phyloP scores from a whole-genome alignment of 2,113 vertebrate genomes.

The Pagrus major region DNA sequence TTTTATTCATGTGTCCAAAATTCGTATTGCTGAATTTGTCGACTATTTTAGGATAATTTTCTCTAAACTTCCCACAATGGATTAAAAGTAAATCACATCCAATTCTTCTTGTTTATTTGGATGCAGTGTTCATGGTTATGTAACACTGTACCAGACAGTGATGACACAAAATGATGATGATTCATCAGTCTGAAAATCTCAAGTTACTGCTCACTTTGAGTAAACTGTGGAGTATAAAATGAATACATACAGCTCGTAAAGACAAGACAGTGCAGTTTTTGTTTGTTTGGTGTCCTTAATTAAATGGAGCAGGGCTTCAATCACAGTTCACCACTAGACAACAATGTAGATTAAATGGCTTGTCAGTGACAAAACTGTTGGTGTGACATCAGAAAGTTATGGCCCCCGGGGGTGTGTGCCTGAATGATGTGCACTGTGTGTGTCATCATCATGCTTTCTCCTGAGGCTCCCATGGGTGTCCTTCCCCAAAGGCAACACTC shows the following conservation, averaged over 20 bases:
- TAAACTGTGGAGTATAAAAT: too few relatives aligned
- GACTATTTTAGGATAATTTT: background rate
- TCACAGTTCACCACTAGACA: background rate
- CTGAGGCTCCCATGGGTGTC: slow-evolving; percentile 60
- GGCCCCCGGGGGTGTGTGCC: slow-evolving; percentile 37
- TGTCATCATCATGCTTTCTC: slow-evolving; percentile 65
- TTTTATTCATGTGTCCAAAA: background rate
- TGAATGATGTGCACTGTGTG: slow-evolving; percentile 63
- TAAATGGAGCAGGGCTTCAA: too few relatives aligned
- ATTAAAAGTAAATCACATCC: background rate
- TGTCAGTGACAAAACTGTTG: slow-evolving; percentile 19
- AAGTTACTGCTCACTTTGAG: too few relatives aligned
- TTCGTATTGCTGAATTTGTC: background rate
- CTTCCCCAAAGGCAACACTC: slow-evolving; percentile 69
- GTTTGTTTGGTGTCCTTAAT: too few relatives aligned
- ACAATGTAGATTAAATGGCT: background rate
- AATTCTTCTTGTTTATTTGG: background rate
- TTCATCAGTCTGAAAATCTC: too few relatives aligned
- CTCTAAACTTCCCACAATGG: background rate
- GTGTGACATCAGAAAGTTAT: slow-evolving; percentile 53
- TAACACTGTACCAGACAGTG: background rate
- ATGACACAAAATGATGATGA: too few relatives aligned
- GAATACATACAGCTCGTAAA: too few relatives aligned
- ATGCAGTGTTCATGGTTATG: background rate
- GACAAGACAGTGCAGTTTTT: too few relatives aligned